A percentile compares a stretch with the other conserved stretches of the same genome.
These are phyloP conservation scores for Melieria omissa DNA, from an alignment of 2,888 invertebrate genomes.

Conservation along the genomic window DNA sequence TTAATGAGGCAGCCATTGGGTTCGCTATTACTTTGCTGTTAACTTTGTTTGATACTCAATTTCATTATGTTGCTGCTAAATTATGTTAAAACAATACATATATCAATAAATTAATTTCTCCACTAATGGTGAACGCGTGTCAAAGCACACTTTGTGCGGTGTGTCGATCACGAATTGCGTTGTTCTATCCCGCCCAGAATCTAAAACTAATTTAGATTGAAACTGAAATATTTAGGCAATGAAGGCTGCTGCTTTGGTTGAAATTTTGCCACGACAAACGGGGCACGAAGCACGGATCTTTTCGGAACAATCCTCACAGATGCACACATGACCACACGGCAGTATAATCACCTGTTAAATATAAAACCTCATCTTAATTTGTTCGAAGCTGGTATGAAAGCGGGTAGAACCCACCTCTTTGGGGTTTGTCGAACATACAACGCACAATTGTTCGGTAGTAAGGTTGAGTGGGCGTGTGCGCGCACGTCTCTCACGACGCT, in stretches of 20 bases:
- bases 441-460: conserved; percentile 77
- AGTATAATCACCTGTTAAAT: conserved; percentile 77
- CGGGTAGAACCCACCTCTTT: conserved; percentile 72
- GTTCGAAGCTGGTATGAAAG: neutral
- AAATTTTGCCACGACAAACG: conserved; percentile 79
- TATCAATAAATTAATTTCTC: conserved; percentile 24
- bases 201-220: conserved; percentile 12
- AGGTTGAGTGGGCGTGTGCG: conserved; percentile 72
- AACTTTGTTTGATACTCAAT: neutral
- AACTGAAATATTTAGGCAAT: conserved; percentile 70
- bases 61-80: neutral
- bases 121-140: neutral
- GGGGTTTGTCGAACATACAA: conserved; percentile 87
- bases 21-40: neutral
- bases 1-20: no score
- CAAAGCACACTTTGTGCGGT: no score
- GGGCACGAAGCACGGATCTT: conserved; percentile 80
- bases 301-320: conserved; percentile 87
- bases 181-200: no score
- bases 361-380: conserved; percentile 2
- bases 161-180: no score
- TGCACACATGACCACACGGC: conserved; percentile 90
- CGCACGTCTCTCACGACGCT: conserved; percentile 75
- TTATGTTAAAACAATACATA: conserved; percentile 6
- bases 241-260: conserved; percentile 79